phyloP scores from a whole-genome alignment of 2,888 invertebrate species.

The Machimus atricapillus region DNA sequence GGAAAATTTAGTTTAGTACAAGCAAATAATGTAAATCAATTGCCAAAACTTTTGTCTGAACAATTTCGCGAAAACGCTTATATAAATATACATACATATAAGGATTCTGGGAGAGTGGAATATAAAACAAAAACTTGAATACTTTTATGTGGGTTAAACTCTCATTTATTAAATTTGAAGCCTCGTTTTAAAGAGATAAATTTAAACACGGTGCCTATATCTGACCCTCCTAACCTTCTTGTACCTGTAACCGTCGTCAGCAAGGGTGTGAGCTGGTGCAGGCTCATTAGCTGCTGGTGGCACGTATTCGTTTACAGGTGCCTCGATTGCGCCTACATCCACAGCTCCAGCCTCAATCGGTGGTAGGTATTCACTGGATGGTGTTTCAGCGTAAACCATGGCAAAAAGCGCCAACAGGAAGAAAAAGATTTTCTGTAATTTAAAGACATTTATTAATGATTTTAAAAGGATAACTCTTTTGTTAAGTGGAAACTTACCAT shows the following conservation, averaged over 20 bases:
- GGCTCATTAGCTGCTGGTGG: background rate
- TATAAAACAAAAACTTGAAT: background rate
- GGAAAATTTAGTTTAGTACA: no score
- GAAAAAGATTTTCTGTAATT: constrained; percentile 11
- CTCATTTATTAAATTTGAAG: background rate
- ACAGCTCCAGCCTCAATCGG: background rate
- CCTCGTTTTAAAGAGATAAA: background rate
- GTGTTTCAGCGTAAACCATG: background rate
- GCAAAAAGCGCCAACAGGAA: background rate
- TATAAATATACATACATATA: background rate
- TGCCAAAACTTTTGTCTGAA: no score
- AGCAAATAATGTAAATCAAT: no score
- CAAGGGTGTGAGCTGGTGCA: background rate
- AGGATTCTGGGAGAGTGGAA: background rate
- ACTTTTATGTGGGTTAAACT: background rate
- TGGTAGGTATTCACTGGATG: constrained; percentile 11
- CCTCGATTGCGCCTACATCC: background rate
- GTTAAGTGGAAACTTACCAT: background rate
- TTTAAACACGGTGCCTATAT: background rate
- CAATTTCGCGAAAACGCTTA: background rate
- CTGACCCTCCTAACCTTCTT: constrained; percentile 15
- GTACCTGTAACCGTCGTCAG: constrained; percentile 17
- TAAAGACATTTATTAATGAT: background rate
- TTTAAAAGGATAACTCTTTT: background rate
- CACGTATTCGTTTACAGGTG: constrained; percentile 3